These are phyloP conservation scores for Tapirus terrestris DNA, from an alignment of 2,113 vertebrate species.

Conservation along the genomic window DNA sequence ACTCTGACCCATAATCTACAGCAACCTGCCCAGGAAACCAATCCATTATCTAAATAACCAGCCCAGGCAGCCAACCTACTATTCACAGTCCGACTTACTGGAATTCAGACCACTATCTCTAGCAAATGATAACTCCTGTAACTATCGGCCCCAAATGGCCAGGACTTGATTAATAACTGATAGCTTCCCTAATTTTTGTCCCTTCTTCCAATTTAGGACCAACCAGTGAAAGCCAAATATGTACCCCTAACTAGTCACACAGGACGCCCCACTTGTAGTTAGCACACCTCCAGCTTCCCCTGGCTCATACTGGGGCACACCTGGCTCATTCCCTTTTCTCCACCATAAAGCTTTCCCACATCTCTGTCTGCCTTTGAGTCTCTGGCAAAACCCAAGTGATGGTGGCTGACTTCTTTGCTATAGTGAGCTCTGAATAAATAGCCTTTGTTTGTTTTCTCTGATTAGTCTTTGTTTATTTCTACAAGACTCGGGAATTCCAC, in stretches of 20 bases:
- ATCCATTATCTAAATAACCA: background rate
- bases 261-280: background rate
- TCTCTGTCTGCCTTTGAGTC: background rate
- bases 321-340: background rate
- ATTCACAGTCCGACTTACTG: background rate
- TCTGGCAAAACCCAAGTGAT: no score
- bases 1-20: background rate
- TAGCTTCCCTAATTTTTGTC: background rate
- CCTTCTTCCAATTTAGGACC: background rate
- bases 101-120: background rate
- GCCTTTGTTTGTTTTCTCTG: background rate
- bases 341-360: no score
- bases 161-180: background rate
- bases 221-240: background rate
- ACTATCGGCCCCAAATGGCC: background rate
- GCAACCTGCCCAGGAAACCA: background rate
- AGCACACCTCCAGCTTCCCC: rapidly evolving
- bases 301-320: rapidly evolving
- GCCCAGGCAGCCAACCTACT: background rate
- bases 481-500: background rate
- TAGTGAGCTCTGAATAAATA: background rate
- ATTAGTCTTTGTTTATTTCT: background rate
- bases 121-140: background rate
- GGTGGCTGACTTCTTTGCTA: no score
- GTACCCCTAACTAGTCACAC: background rate